Conservation (phyloP, 2,888 invertebrate species). For the Terebella lapidaria region DNA sequence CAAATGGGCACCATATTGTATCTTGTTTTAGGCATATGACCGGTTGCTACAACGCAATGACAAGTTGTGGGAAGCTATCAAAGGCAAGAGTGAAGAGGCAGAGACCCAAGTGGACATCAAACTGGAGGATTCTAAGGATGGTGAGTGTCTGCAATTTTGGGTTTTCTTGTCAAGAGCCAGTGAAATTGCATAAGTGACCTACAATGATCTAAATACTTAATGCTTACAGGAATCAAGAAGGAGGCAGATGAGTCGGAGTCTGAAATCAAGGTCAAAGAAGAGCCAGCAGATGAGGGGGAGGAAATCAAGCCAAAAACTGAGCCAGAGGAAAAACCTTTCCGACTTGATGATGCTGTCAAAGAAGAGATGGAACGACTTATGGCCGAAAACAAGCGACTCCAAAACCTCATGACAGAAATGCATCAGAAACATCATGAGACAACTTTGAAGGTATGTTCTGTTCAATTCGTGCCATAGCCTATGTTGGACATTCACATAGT, state of each 20-base stretch:
- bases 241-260: not conserved
- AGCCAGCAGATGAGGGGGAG: not conserved
- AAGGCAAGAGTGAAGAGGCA: slow-evolving; percentile 24
- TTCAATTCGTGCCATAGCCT: too few species aligned
- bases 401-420: slow-evolving; percentile 80
- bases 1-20: too few species aligned
- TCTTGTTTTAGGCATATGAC: slow-evolving; percentile 78
- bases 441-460: slow-evolving; percentile 66
- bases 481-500: too few species aligned
- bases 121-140: not conserved
- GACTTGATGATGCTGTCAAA: slow-evolving; percentile 63
- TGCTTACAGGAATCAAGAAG: not conserved
- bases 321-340: slow-evolving; percentile 11
- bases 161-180: too few species aligned
- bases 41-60: slow-evolving; percentile 91
- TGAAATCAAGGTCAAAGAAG: not conserved
- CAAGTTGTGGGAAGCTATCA: slow-evolving; percentile 79
- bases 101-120: not conserved
- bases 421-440: slow-evolving; percentile 91
- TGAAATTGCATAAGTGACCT: too few species aligned
- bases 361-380: slow-evolving; percentile 83
- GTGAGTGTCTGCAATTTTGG: not conserved
- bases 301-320: not conserved
- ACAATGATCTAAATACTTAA: too few species aligned
- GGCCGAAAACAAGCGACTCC: slow-evolving; percentile 84